Evolutionary conservation across 2,888 invertebrate genomes (phyloP), one percentile per base, ranked within the genome.

Genomic region (Terebella lapidaria): DNA sequence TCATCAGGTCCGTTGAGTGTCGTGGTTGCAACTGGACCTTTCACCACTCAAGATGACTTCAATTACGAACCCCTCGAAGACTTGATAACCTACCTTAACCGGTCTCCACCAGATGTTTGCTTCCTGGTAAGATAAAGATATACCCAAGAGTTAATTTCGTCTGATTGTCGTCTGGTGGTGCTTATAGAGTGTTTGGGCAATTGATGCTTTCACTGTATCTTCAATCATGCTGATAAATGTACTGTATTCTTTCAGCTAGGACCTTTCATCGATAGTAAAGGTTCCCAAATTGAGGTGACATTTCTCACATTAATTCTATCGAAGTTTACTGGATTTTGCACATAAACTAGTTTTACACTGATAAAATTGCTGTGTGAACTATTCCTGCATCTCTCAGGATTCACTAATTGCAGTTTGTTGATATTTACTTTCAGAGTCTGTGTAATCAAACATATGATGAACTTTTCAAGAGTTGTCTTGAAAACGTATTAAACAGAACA

Each of bases 21-120:
- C 60, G 84, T 92, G 18, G 82, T 91, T 46, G 91, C 89, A 1
- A 84, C 89, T 26, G 94, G 94, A 0, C 94, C 94, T 0, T 94
- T 87, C 75, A 91, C 92, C 0, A 85, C 88, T 2, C 84, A 86
- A 1, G 89, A 90, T 71, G 89, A 89, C 76, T 78, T 92, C 59
- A 81, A 85, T 0, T 94, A 90, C 75, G 89, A 92, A 72, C 92
- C 93, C 0, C 81, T 94, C 42, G 86, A 87, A 70, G 91, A 92
- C 72, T 83, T 94, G 25, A 80, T 92, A 10, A 76, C 84, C 20
- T 86, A 88, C 72, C 85, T 92, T 0, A 83, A 86, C 18, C 84
- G 88, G 65, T 69, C 74, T 30, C 68, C 69, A 54, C 94, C 94
- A 0, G 88, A 94, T 77, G 82, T 93, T 24, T 84, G 90, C 45